Percentiles rank a stretch among this genome's conserved stretches.
phyloP scores from a whole-genome alignment of 2,113 vertebrate species.

The Pomatostomus ruficeps region DNA sequence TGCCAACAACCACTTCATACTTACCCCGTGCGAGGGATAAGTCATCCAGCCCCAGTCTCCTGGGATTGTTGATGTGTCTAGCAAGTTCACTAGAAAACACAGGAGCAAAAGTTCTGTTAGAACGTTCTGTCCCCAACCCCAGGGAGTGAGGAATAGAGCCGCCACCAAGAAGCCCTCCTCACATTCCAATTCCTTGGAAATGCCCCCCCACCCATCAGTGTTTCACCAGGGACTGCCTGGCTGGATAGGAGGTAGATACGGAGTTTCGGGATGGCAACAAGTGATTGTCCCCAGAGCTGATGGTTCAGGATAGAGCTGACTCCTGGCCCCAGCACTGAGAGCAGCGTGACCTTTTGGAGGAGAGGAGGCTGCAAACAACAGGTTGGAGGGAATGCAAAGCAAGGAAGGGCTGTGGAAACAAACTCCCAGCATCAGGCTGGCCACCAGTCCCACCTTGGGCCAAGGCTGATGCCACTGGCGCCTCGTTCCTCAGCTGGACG shows the following conservation, averaged over 20 bases:
- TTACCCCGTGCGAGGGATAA: slow-evolving; percentile 91
- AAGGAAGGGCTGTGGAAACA: background rate
- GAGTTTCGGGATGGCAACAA: background rate
- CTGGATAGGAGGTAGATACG: background rate
- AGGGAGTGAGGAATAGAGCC: background rate
- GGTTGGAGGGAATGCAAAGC: background rate
- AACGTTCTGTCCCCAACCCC: background rate
- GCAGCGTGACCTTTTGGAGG: background rate
- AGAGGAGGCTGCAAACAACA: background rate
- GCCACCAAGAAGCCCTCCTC: background rate
- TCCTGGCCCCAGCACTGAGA: background rate
- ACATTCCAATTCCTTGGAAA: background rate
- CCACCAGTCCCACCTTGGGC: background rate
- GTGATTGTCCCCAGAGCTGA: background rate
- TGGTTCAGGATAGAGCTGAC: background rate
- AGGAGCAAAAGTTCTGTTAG: background rate
- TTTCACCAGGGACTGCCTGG: background rate
- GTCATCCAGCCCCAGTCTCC: slow-evolving; percentile 98
- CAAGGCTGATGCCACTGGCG: background rate
- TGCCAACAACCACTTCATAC: slow-evolving; percentile 8
- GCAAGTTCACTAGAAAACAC: slow-evolving; percentile 86
- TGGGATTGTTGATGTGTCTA: slow-evolving; percentile 85
- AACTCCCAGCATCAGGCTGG: background rate
- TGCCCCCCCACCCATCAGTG: background rate
- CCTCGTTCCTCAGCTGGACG: background rate